A percentile compares a stretch with the other conserved stretches of the same genome.
phyloP scores from a whole-genome alignment of 53 echinoderm and acorn worm genomes.

The Holothuria scabra region DNA sequence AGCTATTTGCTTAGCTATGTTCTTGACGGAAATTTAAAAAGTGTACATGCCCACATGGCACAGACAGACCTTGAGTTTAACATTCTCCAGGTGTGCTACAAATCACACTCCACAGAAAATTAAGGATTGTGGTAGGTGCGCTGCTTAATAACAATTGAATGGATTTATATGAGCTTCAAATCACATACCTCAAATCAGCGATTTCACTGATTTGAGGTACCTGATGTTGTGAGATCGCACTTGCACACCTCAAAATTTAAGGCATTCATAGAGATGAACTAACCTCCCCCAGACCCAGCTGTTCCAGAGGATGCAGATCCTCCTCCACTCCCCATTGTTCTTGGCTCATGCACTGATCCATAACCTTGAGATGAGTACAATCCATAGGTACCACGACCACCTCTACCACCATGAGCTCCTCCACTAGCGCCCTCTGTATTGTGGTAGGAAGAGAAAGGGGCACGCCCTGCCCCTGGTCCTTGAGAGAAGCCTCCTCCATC shows the following conservation, averaged over 20 bases:
- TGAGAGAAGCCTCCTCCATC: conserved; percentile 60
- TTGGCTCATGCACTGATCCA: conserved; percentile 69
- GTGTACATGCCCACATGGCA: background rate
- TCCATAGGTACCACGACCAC: conserved; percentile 71
- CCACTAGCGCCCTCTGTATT: conserved; percentile 68
- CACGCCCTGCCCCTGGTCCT: conserved; percentile 65
- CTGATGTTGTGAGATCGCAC: no score
- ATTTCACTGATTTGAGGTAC: no score
- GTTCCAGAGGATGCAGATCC: conserved; percentile 42
- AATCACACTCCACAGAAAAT: no score
- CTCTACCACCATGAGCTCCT: conserved; percentile 84
- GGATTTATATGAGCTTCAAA: no score
- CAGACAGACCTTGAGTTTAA: no score
- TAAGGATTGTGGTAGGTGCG: no score
- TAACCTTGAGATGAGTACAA: conserved; percentile 77
- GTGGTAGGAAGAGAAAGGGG: conserved; percentile 23
- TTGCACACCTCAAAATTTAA: no score
- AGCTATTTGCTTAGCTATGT: no score
- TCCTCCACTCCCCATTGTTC: conserved; percentile 84
- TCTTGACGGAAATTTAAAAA: no score
- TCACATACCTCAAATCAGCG: no score
- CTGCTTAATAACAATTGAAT: no score
- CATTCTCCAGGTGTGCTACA: no score
- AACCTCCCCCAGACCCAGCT: conserved; percentile 33
- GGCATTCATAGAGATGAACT: conserved; percentile 48